phyloP scores from a whole-genome alignment of 2,888 invertebrate species.

The Andrena bucephala region DNA sequence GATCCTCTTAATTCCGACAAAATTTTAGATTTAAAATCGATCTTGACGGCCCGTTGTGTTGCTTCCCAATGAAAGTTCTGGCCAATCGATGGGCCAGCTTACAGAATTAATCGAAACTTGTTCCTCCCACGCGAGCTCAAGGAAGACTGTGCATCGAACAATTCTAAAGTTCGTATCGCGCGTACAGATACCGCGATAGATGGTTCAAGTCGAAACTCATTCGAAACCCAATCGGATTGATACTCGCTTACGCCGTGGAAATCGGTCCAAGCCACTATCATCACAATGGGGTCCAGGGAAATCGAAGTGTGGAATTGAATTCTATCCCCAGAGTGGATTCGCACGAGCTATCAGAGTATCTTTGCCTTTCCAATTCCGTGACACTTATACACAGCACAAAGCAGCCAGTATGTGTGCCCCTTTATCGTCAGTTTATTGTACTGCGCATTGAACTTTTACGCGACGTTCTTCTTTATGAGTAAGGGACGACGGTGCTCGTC shows the following conservation, averaged over 20 bases:
- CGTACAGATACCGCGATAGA: slow-evolving; percentile 45
- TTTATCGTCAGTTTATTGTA: slow-evolving; percentile 32
- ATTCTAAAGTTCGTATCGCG: background rate
- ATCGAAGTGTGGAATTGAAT: slow-evolving; percentile 60
- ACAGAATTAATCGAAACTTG: background rate
- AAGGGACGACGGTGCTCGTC: background rate
- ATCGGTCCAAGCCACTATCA: slow-evolving; percentile 41
- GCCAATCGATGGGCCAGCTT: background rate
- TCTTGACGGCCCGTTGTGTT: background rate
- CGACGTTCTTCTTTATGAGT: background rate
- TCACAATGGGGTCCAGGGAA: slow-evolving; percentile 44
- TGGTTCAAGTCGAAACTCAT: slow-evolving; percentile 45
- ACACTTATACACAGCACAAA: slow-evolving; percentile 27
- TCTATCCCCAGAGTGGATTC: slow-evolving; percentile 39
- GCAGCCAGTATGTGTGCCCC: background rate
- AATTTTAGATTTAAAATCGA: too few species aligned
- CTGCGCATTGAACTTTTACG: background rate
- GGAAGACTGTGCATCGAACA: slow-evolving; percentile 2
- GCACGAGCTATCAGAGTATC: slow-evolving; percentile 39
- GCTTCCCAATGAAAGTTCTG: background rate
- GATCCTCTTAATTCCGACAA: too few species aligned
- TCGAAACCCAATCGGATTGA: slow-evolving; percentile 45
- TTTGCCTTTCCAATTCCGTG: slow-evolving; percentile 49
- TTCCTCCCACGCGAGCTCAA: slow-evolving; percentile 1
- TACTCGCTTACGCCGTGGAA: slow-evolving; percentile 33